Base-by-base conservation (phyloP, 1,140 invertebrate genomes). In the Drosophila obscura region DNA sequence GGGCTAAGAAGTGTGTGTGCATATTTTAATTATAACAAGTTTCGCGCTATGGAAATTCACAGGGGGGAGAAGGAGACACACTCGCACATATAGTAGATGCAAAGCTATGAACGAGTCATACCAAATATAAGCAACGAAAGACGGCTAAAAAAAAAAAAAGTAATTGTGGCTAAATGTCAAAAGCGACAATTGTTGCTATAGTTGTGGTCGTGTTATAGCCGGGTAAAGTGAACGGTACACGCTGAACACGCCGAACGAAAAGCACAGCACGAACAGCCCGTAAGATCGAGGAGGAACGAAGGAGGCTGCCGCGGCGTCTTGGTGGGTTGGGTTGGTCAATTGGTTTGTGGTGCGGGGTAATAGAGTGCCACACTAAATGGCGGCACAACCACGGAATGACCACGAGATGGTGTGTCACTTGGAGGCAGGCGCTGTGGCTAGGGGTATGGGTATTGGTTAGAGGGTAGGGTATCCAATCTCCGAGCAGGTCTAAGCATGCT, bases 91-190 rank as follows among this genome's bases (percentile, higher is more conserved):
- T 35, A 44, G 53, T 22, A 45, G 11, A 51, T 24, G 22, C 48
- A 19, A 8, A 45, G 35, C 56, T 35, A 57, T 13, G 51, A 55
- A 43, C 45, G 45, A 55, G 62, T 65, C 73, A 52, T 39, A 60
- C 52, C 73, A 71, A 71, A 71, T 71, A 71, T 69, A 71, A 71
- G 64, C 73, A 71, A 80, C 64, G 62, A 84, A 71, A 85, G 82
- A 81, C 78, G 78, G 77, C 82, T 82, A 75, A 85, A 67, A 57
- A 8, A 46, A 56, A 57, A 15, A 22, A 87, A 87, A 68, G 82
- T 88, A 87, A 87, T 87, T 88, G 82, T 88, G 66, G 83, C 73
- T 87, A 87, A 87, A 87, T 87, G 82, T 87, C 82, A 87, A 87
- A 71, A 88, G 82, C 79, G 78, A 87, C 82, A 87, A 87, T 85